These are phyloP conservation scores for Pollimyrus isidori DNA, from an alignment of 2,113 vertebrate genomes.

Conservation along the genomic window DNA sequence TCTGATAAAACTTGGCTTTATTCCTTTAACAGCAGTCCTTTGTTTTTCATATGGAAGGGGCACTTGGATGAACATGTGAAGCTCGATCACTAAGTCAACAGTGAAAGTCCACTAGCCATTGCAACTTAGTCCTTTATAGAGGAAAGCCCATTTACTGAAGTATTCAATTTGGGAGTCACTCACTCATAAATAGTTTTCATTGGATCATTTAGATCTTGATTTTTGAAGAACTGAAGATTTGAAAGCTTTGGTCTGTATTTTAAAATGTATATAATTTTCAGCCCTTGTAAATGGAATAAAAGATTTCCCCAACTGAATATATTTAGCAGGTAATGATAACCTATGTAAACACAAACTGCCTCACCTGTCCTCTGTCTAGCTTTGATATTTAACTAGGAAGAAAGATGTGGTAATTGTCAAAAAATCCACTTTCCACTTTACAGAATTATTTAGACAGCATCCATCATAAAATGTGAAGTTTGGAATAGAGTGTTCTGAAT, in stretches of 20 bases:
- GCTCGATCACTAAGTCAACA: slow-evolving; percentile 1
- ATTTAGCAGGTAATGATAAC: not conserved
- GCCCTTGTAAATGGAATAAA: not conserved
- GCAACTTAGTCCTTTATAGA: not conserved
- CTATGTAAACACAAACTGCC: not conserved
- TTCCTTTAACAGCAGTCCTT: not conserved
- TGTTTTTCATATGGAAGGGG: not conserved
- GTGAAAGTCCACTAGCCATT: not conserved
- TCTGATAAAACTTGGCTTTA: not conserved
- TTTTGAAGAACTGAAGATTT: not conserved
- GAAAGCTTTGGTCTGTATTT: not conserved
- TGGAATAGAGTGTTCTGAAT: not conserved
- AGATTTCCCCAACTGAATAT: not conserved
- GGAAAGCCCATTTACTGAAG: not conserved
- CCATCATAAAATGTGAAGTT: not conserved
- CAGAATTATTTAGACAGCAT: not conserved
- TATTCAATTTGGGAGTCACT: not conserved
- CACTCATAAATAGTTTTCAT: not conserved
- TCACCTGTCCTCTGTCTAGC: not conserved
- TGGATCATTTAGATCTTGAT: not conserved
- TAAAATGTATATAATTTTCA: not conserved
- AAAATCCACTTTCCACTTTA: not conserved
- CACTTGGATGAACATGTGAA: not conserved
- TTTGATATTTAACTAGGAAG: not conserved
- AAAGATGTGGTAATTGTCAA: not conserved